These are phyloP conservation scores for Microcebus lehilahytsara DNA, from an alignment of 2,113 vertebrate genomes.

Conservation along the genomic window DNA sequence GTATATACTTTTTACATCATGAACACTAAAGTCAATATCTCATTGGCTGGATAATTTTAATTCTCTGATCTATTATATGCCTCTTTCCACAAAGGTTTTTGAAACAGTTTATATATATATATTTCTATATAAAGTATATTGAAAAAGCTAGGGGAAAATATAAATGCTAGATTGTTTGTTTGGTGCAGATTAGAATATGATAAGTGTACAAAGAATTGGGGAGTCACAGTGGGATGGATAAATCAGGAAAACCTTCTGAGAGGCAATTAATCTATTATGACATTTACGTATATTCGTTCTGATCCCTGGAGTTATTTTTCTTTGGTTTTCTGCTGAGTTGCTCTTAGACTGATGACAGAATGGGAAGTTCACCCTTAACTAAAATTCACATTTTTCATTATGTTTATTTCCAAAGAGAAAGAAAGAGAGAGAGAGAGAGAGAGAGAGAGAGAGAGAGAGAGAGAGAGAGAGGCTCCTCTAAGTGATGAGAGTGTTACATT, in stretches of 20 bases:
- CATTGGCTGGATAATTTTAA: slow-evolving; percentile 31
- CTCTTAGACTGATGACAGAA: background rate
- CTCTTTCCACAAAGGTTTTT: background rate
- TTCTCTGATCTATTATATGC: background rate
- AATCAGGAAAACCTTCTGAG: background rate
- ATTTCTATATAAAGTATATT: background rate
- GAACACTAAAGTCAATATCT: background rate
- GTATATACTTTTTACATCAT: background rate
- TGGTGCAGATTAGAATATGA: background rate
- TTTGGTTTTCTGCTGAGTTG: slow-evolving; percentile 31
- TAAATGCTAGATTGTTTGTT: background rate
- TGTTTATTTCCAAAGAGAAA: slow-evolving; percentile 18
- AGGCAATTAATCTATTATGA: slow-evolving; percentile 7
- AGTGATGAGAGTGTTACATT: background rate
- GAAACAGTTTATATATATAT: background rate
- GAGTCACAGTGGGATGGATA: background rate
- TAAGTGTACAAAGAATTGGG: background rate
- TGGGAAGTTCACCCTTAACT: background rate
- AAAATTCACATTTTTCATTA: background rate
- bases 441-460: background rate
- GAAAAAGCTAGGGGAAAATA: slow-evolving; percentile 6
- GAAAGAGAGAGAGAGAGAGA: background rate
- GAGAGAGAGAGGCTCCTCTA: background rate
- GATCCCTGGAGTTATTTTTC: background rate
- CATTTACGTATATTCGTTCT: background rate